A percentile compares a stretch with the other conserved stretches of the same genome.
Conservation (phyloP, 2,888 invertebrate species). For the Drosophila quinaria region DNA sequence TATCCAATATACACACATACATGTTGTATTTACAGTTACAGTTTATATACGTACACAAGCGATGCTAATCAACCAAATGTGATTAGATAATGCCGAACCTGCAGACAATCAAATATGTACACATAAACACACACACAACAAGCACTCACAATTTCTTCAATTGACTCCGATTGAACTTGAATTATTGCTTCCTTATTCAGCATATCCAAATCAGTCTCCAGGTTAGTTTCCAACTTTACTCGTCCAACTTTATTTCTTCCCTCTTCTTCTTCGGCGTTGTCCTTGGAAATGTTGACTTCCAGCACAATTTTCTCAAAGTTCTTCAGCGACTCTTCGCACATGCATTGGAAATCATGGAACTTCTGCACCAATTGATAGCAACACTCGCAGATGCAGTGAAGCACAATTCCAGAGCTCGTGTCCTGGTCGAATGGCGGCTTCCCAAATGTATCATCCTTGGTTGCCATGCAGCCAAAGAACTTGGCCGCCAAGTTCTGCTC, state of each 20-base stretch:
- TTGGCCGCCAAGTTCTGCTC: conserved; percentile 67
- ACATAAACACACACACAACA: conserved; percentile 2
- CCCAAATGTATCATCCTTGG: conserved; percentile 3
- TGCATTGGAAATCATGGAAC: conserved; percentile 75
- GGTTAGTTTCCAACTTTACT: background rate
- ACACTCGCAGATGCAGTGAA: conserved; percentile 70
- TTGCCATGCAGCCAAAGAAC: conserved; percentile 59
- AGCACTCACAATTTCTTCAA: conserved; percentile 66
- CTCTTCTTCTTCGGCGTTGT: background rate
- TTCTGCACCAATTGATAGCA: conserved; percentile 75
- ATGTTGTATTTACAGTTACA: conserved; percentile 23
- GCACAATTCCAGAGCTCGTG: conserved; percentile 44
- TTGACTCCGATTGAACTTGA: conserved; percentile 24
- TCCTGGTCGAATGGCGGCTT: conserved; percentile 40
- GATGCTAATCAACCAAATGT: conserved; percentile 33
- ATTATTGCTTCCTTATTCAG: background rate
- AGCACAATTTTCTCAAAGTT: conserved; percentile 62
- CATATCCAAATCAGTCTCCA: background rate
- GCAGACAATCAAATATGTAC: conserved; percentile 20
- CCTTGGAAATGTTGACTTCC: conserved; percentile 28
- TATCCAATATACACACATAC: conserved; percentile 16
- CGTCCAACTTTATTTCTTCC: background rate
- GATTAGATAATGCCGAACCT: conserved; percentile 49
- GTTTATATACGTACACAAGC: background rate
- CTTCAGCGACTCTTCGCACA: conserved; percentile 75